Base-by-base conservation (phyloP, 2,888 invertebrate species). In the Anthophora plumipes region DNA sequence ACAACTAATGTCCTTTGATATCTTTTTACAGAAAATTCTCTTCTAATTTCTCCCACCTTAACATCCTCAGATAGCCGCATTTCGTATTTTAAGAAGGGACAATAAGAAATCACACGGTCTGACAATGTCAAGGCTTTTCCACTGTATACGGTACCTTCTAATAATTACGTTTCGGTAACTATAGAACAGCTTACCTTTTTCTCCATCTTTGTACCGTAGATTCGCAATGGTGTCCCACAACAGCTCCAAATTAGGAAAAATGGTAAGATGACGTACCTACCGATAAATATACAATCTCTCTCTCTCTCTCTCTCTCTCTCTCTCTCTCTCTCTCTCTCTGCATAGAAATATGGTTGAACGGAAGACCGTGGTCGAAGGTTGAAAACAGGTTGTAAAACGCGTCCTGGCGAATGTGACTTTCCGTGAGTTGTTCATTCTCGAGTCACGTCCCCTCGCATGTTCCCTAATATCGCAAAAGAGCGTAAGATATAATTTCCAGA, bases 1-100 rank as follows among this genome's bases (percentile, higher is more conserved):
- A 54, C 67, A 70, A 59, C 69, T 72, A 79, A 67, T 78, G 81
- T 81, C 68, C 78, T 70, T 81, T 78, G 71, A 67, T 76, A 78
- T 66, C 72, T 69, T 59, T 69, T 80, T 68, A 25, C 67, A 63
- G 74, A 77, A 75, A 78, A 81, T 60, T 67, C 59, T 73, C 59
- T 50, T 55, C 64, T 57, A 4, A 59, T 63, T 25, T 48, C 46
- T 17, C n/a, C 14, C 55, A 17, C 48, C 11, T 60, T 46, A 63
- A 17, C 12, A 25, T 61, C 43, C 39, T 25, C 39, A 31, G 4
- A 31, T 31, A 4, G 31, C 31, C 31, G 31, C 4, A 3, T 31
- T 31, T 31, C 31, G 31, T 31, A 31, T 31, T 31, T 31, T 31
- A 31, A 31, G 31, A 31, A 31, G 31, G 31, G 31, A 31, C 11